These are phyloP conservation scores for Babylonia areolata DNA, from an alignment of 1,140 invertebrate species.

Conservation along the genomic window DNA sequence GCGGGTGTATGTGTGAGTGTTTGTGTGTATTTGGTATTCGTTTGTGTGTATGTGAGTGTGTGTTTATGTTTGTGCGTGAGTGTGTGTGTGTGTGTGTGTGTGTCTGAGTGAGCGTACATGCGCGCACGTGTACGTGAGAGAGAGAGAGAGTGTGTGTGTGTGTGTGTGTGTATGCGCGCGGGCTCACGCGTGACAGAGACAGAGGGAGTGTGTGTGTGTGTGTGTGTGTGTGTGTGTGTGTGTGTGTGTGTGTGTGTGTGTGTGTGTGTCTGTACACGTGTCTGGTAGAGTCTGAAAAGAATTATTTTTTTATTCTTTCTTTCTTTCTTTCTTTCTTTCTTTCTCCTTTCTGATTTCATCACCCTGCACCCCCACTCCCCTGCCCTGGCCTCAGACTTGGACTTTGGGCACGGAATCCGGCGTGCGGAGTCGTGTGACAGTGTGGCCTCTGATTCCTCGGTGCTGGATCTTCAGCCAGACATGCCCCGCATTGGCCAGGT, in stretches of 20 bases:
- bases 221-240: not conserved
- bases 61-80: not conserved
- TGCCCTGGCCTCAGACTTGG: conserved; percentile 59
- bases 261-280: not conserved
- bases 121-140: not conserved
- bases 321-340: not conserved
- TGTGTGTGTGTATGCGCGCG: not conserved
- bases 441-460: conserved; percentile 88
- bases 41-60: not conserved
- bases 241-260: conserved; percentile 1
- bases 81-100: not conserved
- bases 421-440: conserved; percentile 88
- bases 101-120: not conserved
- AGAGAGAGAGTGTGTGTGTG: not conserved
- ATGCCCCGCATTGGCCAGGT: conserved; percentile 83
- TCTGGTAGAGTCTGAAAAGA: not conserved
- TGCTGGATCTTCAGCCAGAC: conserved; percentile 84
- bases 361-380: not conserved
- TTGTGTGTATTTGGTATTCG: not conserved
- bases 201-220: not conserved
- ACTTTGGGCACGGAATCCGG: conserved; percentile 73
- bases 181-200: not conserved
- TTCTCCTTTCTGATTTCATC: not conserved
- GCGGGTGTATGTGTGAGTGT: not conserved
- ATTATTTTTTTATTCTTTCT: not conserved